Evolutionary conservation across 2,113 vertebrate genomes (phyloP), one percentile per base, ranked within the genome.

Genomic region (Rhinolophus ferrumequinum): DNA sequence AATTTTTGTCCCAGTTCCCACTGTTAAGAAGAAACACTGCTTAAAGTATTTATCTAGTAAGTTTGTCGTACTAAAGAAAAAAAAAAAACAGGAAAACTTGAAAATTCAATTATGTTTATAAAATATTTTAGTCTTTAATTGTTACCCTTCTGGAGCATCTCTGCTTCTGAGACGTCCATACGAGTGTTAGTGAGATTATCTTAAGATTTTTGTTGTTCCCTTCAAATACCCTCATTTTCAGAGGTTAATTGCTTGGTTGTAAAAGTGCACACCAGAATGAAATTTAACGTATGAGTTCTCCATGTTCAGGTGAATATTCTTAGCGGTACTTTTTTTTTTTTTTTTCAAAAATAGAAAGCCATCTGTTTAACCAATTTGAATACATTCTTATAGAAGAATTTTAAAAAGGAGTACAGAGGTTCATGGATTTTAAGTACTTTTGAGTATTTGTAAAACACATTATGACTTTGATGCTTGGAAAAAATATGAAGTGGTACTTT

Each of bases 301-400:
- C 96, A 97, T 94, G 60, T 81, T 83, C 72, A 95, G 72, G 22
- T 94, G 86, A 97, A 97, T 97, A 97, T 93, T 94, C 79, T 95
- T 89, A 76, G 50, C 54, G 70, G 76, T 50, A 50, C 73, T 80
- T 88, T 72, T 62, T 89, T 54, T 79, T 80, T 79, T 85, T 89
- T n/a, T 79, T 70, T 76, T 54, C 58, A 85, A 79, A 94, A 96
- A 83, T 72, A 95, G 77, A 93, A 97, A 94, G 33, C 93, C 97
- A 98, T 98, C 97, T 97, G 96, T 92, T 98, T 95, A 94, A 93
- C 89, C 89, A 96, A 97, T 97, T 97, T 97, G 95, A 97, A 98
- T 90, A 96, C 81, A 95, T 69, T 94, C 79, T 62, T 95, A 94
- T 18, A 89, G 62, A 86, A 94, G 54, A 94, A 90, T 89, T 41